Conservation (phyloP, 2,113 vertebrate species). For the Pipra filicauda region DNA sequence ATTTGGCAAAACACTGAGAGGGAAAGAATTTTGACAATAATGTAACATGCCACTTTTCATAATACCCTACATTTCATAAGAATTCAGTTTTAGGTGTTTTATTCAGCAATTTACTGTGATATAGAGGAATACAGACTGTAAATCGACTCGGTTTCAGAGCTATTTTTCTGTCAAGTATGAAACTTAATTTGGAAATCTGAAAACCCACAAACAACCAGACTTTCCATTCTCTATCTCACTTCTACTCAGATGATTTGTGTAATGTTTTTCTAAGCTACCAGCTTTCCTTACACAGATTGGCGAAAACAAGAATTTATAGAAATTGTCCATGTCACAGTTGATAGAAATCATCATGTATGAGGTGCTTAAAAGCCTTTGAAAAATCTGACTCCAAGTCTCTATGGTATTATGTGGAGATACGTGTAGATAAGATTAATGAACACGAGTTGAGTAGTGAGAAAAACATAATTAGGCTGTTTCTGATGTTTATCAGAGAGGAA, state of each 20-base stretch:
- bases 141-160: background rate
- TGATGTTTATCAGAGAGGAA: slow-evolving; percentile 29
- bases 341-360: background rate
- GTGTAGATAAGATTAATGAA: slow-evolving; percentile 18
- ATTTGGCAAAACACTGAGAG: background rate
- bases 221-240: background rate
- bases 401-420: background rate
- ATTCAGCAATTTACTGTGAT: background rate
- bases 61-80: background rate
- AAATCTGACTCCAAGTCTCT: background rate
- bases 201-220: background rate
- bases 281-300: background rate
- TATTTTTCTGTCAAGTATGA: background rate
- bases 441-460: background rate
- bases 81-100: background rate
- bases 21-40: background rate
- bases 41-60: background rate
- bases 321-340: background rate
- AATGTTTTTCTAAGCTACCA: background rate
- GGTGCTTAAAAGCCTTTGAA: slow-evolving; percentile 9
- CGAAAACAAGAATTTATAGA: background rate
- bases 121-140: background rate
- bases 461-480: slow-evolving; percentile 24
- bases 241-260: background rate
- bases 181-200: background rate